These are phyloP conservation scores for Clusia tigrina DNA, from an alignment of 2,888 invertebrate genomes.

Conservation along the genomic window DNA sequence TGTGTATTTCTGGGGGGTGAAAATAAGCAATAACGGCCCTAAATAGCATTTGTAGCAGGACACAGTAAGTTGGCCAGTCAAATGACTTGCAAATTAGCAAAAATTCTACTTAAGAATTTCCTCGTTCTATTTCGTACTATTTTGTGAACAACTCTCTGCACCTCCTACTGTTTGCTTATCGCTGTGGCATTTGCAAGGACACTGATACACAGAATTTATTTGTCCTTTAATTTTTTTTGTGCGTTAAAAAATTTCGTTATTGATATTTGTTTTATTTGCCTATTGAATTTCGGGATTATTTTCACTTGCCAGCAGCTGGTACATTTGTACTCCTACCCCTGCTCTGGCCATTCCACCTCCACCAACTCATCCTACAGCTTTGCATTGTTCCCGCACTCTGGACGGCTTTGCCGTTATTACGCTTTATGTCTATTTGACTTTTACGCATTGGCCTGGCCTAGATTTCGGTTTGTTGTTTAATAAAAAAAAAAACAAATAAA, in stretches of 20 bases:
- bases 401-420: too few relatives aligned
- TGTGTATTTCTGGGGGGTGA: background rate
- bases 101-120: background rate
- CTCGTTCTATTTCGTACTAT: background rate
- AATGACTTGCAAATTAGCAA: slow-evolving; percentile 2
- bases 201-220: background rate
- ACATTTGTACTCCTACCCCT: too few relatives aligned
- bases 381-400: too few relatives aligned
- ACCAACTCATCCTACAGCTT: too few relatives aligned
- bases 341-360: too few relatives aligned
- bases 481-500: too few relatives aligned
- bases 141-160: background rate
- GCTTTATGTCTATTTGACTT: too few relatives aligned
- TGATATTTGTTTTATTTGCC: slow-evolving; percentile 14
- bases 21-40: background rate
- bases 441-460: too few relatives aligned
- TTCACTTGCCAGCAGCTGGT: slow-evolving; percentile 20
- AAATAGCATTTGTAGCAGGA: background rate
- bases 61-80: background rate
- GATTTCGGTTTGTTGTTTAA: too few relatives aligned
- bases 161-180: background rate
- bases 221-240: background rate
- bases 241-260: background rate
- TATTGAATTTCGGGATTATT: slow-evolving; percentile 26
- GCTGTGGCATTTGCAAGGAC: too few relatives aligned